Conservation (phyloP, 2,888 invertebrate genomes). For the Sinodicranocentrus sp. region DNA sequence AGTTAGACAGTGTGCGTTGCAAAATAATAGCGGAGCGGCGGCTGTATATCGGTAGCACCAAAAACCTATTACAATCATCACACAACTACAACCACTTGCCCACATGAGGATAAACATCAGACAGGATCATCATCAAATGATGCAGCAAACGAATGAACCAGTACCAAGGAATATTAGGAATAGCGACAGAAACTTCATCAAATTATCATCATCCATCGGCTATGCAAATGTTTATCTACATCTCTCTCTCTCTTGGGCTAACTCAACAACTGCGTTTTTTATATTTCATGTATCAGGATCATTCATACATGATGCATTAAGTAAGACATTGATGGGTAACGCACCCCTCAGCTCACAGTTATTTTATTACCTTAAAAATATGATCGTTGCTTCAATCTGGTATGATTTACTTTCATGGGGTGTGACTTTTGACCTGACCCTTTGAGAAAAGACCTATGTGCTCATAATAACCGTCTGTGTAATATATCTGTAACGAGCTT, state of each 20-base stretch:
- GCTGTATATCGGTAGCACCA: slow-evolving; percentile 11
- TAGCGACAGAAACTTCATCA: slow-evolving; percentile 37
- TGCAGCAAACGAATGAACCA: background rate
- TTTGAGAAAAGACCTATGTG: slow-evolving; percentile 1
- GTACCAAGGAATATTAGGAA: slow-evolving; percentile 6
- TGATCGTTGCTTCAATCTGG: background rate
- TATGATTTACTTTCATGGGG: slow-evolving; percentile 53
- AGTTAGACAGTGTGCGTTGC: background rate
- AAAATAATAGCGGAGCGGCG: background rate
- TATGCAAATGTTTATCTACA: slow-evolving; percentile 44
- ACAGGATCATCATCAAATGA: slow-evolving; percentile 14
- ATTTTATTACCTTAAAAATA: slow-evolving; percentile 5
- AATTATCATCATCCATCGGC: slow-evolving; percentile 41
- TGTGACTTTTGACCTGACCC: slow-evolving; percentile 62
- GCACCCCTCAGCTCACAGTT: background rate
- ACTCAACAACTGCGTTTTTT: slow-evolving; percentile 21
- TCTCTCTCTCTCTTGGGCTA: slow-evolving; percentile 4
- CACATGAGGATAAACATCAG: slow-evolving; percentile 24
- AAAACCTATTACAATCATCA: background rate
- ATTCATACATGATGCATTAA: background rate
- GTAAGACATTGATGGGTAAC: slow-evolving; percentile 3
- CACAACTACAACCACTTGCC: slow-evolving; percentile 31
- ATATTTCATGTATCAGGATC: slow-evolving; percentile 27
- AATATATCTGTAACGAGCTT: no score
- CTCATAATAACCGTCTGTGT: background rate